Percentiles rank a stretch among this genome's conserved stretches.
phyloP scores from a whole-genome alignment of 2,113 vertebrate genomes.

The Hystrix brachyura region DNA sequence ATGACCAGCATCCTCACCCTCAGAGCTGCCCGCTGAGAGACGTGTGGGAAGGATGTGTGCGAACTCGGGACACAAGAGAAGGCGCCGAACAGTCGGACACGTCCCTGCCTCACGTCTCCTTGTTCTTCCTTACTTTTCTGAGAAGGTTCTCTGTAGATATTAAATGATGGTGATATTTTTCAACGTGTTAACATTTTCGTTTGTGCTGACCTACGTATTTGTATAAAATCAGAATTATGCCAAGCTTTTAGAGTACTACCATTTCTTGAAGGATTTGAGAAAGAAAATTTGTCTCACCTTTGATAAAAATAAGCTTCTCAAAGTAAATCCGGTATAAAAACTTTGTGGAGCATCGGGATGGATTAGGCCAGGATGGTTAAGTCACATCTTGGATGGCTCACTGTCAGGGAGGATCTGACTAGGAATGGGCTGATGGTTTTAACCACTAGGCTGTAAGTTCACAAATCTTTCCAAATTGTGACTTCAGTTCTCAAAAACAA shows the following conservation, averaged over 20 bases:
- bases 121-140: background rate
- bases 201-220: background rate
- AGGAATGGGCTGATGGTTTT: background rate
- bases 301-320: background rate
- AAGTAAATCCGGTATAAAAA: background rate
- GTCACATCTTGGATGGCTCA: background rate
- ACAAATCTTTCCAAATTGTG: slow-evolving; percentile 17
- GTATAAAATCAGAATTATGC: background rate
- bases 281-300: background rate
- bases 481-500: slow-evolving; percentile 29
- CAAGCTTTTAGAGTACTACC: background rate
- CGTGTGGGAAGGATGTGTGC: slow-evolving; percentile 48
- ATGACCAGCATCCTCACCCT: slow-evolving; percentile 72
- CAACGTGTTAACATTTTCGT: background rate
- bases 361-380: accelerated
- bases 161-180: slow-evolving; percentile 7
- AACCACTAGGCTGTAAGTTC: background rate
- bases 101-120: background rate
- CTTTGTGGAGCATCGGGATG: background rate
- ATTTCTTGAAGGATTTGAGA: background rate
- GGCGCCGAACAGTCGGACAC: background rate
- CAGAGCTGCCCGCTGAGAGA: slow-evolving; percentile 72
- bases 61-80: slow-evolving; percentile 35
- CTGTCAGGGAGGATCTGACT: too few relatives aligned
- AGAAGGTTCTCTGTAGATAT: background rate